A percentile compares a stretch with the other conserved stretches of the same genome.
These are phyloP conservation scores for Microtus obscurus DNA, from an alignment of 2,797 vertebrate genomes.

Conservation along the genomic window DNA sequence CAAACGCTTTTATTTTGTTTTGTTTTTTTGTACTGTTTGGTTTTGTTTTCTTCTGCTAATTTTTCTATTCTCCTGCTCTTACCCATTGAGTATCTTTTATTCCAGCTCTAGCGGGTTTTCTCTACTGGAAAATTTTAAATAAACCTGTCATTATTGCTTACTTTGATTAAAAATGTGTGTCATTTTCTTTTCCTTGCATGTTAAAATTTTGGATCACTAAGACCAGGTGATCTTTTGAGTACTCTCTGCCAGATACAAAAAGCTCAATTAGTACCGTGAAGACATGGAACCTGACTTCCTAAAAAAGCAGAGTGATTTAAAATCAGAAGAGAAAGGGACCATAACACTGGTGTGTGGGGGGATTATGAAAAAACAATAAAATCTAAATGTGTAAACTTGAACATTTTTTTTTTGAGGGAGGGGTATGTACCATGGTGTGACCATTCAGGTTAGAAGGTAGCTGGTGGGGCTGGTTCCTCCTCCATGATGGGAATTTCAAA, in stretches of 20 bases:
- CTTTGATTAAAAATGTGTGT: conserved; percentile 89
- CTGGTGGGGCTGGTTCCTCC: no score
- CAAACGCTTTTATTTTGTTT: conserved; percentile 73
- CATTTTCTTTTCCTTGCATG: conserved; percentile 83
- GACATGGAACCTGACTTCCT: neutral
- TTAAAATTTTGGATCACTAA: conserved; percentile 43
- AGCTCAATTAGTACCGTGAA: neutral
- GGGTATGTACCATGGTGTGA: no score
- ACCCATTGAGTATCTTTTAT: conserved; percentile 95
- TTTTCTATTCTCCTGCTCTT: conserved; percentile 94
- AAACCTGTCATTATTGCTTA: conserved; percentile 94
- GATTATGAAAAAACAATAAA: neutral
- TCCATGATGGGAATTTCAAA: neutral
- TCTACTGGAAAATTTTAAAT: conserved; percentile 98
- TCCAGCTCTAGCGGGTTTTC: conserved; percentile 95
- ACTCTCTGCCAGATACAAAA: neutral
- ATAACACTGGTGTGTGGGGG: neutral
- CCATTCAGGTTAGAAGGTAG: neutral
- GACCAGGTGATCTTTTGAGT: neutral
- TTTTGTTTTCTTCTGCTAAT: conserved; percentile 92
- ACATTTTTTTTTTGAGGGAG: neutral
- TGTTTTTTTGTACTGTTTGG: conserved; percentile 86
- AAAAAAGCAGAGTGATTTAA: neutral
- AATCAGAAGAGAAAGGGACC: conserved; percentile 17
- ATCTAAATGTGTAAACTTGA: neutral